These are phyloP conservation scores for Tangara arthus DNA, from an alignment of 2,797 vertebrate genomes.

Conservation along the genomic window DNA sequence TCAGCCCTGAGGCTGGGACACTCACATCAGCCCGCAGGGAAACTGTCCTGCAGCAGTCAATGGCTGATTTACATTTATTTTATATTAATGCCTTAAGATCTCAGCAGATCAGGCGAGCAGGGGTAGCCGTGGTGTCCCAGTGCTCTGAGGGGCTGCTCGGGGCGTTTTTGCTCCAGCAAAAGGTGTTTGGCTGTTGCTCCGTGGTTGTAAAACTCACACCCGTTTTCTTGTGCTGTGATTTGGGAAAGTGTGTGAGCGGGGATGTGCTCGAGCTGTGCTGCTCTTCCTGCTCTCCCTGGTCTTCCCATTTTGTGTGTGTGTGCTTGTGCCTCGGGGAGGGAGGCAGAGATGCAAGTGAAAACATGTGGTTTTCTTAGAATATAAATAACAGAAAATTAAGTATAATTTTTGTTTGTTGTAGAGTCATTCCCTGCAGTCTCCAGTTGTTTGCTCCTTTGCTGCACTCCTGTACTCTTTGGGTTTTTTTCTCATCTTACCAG, in stretches of 20 bases:
- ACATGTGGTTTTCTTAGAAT: neutral
- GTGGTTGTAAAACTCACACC: neutral
- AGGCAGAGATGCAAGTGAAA: constrained; percentile 28
- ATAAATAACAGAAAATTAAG: constrained; percentile 33
- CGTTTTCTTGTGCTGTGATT: neutral
- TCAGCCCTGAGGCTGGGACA: neutral
- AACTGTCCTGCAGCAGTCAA: neutral
- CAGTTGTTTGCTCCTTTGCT: neutral
- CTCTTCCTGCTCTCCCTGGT: neutral
- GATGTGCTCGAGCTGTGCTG: neutral
- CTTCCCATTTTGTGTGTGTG: neutral
- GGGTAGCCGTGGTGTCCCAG: neutral
- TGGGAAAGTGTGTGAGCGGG: neutral
- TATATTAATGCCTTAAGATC: neutral
- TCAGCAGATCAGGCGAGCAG: neutral
- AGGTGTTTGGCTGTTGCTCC: neutral
- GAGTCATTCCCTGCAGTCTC: neutral
- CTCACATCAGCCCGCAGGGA: neutral
- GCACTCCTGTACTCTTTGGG: neutral
- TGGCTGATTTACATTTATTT: neutral
- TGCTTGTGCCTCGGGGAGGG: neutral
- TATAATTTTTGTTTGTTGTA: neutral
- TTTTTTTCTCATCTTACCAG: neutral
- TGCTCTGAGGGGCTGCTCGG: neutral
- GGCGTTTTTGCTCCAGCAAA: neutral